Conservation (phyloP, 2,888 invertebrate genomes). For the Parnassius apollo region DNA sequence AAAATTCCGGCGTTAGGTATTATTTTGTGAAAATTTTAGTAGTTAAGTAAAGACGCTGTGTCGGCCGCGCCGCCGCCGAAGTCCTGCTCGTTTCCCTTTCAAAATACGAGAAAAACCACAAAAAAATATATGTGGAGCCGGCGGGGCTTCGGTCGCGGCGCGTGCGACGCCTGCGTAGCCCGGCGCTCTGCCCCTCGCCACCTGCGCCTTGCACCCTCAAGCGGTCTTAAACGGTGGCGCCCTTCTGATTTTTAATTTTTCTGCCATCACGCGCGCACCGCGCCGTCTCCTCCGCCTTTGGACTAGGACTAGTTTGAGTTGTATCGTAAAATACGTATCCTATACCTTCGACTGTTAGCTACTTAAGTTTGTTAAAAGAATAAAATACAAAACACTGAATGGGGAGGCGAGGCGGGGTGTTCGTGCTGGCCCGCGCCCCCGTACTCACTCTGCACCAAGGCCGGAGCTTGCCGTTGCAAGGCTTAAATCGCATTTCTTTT, state of each 20-base stretch:
- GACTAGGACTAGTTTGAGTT: constrained; percentile 30
- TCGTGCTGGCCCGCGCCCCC: constrained; percentile 35
- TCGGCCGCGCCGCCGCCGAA: constrained; percentile 39
- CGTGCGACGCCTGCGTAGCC: constrained; percentile 39
- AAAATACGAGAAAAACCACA: constrained; percentile 72
- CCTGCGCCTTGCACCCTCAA: constrained; percentile 30
- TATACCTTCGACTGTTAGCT: constrained; percentile 30
- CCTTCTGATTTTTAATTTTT: constrained; percentile 37
- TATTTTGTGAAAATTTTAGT: constrained; percentile 81
- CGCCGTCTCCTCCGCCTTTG: constrained; percentile 33
- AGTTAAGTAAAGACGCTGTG: constrained; percentile 62
- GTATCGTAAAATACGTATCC: constrained; percentile 9
- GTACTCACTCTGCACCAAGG: constrained; percentile 30
- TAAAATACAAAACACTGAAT: constrained; percentile 7
- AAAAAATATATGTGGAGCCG: constrained; percentile 49
- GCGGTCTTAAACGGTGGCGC: constrained; percentile 30
- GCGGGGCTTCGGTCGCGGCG: constrained; percentile 35
- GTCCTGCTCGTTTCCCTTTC: constrained; percentile 40
- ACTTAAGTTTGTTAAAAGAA: constrained; percentile 27
- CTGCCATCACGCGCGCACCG: constrained; percentile 35
- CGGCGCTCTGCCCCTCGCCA: constrained; percentile 35
- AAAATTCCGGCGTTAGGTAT: constrained; percentile 79
- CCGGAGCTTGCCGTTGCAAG: constrained; percentile 34
- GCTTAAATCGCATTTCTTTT: constrained; percentile 61
- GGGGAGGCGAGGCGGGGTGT: constrained; percentile 27